Evolutionary conservation across 2,888 invertebrate genomes (phyloP), one percentile per base, ranked within the genome.

Genomic region (Cerceris rybyensis): DNA sequence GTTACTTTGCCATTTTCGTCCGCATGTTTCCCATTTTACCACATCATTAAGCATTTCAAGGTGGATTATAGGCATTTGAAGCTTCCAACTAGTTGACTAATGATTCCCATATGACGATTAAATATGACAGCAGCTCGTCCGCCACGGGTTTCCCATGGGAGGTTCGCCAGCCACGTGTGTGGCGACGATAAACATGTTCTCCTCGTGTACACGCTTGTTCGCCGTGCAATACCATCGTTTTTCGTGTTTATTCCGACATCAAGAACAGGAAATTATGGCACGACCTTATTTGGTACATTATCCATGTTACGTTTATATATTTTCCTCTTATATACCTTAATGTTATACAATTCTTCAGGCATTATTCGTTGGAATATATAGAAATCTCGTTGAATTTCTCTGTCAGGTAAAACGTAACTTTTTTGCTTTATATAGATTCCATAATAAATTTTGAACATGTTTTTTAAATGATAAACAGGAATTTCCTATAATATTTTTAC

Each of bases 91-190:
- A 71, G 77, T 81, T 84, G 85, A 84, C 85, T 85, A 85, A 85
- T 81, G 85, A 81, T 78, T 74, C 70, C 83, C 85, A 85, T 85
- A 81, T 83, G 85, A 83, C 83, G 79, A 83, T 83, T 75, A 77
- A 54, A 60, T 67, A 46, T 60, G 59, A 46, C 58, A 46, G 69
- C 61, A 68, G 58, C 68, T 61, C 55, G 72, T 42, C 58, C 50
- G 59, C 58, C 41, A 65, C 50, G 42, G 74, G 80, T 84, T 28
- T 85, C 84, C 81, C 83, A 83, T 81, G 78, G 70, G 60, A 58
- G 49, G 52, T 59, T 59, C 55, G 59, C 71, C 69, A 54, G 74
- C 70, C 72, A 75, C 70, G 75, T 70, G 80, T 54, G 46, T 46
- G 55, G 28, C 50, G 59, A 57, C 63, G 61, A 66, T 70, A 76